Base-by-base conservation (phyloP, 2,797 vertebrate species). In the Muscicapa comitata region DNA sequence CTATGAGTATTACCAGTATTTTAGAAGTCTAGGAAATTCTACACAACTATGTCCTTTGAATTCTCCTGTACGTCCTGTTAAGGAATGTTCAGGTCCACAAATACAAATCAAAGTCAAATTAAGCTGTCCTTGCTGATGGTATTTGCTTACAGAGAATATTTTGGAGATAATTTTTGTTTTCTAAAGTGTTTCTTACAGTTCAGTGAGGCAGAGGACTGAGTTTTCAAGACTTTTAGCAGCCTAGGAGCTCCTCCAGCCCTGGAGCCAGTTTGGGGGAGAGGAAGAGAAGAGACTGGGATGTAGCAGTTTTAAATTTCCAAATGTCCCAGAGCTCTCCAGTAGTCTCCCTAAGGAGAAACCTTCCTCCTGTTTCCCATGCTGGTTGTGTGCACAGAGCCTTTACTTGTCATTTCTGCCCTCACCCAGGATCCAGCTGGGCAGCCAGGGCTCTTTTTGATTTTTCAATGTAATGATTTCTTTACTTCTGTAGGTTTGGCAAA, bases 351-450 rank as follows among this genome's bases (percentile, higher is more conserved):
- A 63, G 51, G 37, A 63, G 63, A 43, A 83, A 14, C 8, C 31
- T 35, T 40, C 45, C 43, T 51, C 23, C 62, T 38, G 1, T 62
- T 93, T 70, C 85, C 86, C 81, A 53, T 82, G 70, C 91, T 31
- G 43, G 28, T 79, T 24, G 0, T 42, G 83, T 51, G 73, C 9
- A 10, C 59, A 11, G 17, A 87, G 93, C 53, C 59, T 93, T 88
- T 31, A 7, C 28, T 78, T 93, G 87, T 65, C 57, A 13, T 53
- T 83, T 38, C 66, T 88, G 50, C 8, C 28, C 96, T 96, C 96
- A 96, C 97, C 97, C 84, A 90, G 95, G 71, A 50, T 90, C 80
- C 96, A 85, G 45, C 57, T 84, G 3, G 82, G 61, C 90, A 96
- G 90, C 94, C 89, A 94, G 70, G 78, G 92, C 63, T 84, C 48